phyloP scores from a whole-genome alignment of 2,888 invertebrate species.

The Plusia festucae region DNA sequence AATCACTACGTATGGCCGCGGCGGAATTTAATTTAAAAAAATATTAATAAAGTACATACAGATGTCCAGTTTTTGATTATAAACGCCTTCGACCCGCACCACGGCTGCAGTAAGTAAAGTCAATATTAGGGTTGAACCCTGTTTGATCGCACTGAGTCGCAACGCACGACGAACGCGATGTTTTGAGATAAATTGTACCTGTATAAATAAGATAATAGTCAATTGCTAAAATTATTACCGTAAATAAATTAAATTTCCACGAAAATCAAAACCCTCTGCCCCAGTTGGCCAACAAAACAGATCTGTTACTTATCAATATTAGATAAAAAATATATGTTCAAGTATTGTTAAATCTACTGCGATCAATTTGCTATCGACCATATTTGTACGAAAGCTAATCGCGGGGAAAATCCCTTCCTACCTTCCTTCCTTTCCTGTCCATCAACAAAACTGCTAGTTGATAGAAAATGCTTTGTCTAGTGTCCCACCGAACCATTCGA shows the following conservation, averaged over 20 bases:
- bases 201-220: no score
- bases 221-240: background rate
- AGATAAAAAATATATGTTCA: no score
- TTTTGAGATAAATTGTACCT: background rate
- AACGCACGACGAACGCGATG: background rate
- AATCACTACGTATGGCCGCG: slow-evolving; percentile 19
- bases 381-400: no score
- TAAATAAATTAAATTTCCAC: background rate
- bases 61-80: slow-evolving; percentile 47
- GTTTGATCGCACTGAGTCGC: slow-evolving; percentile 24
- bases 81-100: slow-evolving; percentile 22
- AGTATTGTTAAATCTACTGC: no score
- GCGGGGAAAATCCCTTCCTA: no score
- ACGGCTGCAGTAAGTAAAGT: slow-evolving; percentile 48
- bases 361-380: no score
- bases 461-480: no score
- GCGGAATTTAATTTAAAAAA: slow-evolving; percentile 36
- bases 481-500: no score
- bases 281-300: background rate
- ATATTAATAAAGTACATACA: slow-evolving; percentile 40
- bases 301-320: no score
- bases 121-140: slow-evolving; percentile 28
- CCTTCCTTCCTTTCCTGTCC: no score
- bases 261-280: background rate
- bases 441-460: no score